Conservation (phyloP, 2,113 vertebrate genomes). For the Urocolius indicus region DNA sequence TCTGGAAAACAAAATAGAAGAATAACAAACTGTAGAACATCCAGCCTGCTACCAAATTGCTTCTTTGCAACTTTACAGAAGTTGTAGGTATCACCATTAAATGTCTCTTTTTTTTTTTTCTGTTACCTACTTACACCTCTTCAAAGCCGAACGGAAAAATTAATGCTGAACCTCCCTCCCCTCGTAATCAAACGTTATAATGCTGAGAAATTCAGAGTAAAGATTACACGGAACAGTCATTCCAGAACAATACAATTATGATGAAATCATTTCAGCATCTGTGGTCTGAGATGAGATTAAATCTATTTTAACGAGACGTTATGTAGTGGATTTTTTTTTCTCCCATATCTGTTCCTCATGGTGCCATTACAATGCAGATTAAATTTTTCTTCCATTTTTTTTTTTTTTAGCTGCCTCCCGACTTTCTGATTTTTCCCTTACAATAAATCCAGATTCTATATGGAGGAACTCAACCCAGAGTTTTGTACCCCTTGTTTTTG, state of each 20-base stretch:
- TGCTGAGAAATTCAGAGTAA: constrained; percentile 16
- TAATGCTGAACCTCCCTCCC: constrained; percentile 37
- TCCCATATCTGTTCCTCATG: constrained; percentile 22
- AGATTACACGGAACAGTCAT: constrained; percentile 36
- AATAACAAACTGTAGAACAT: constrained; percentile 21
- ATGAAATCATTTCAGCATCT: constrained; percentile 67
- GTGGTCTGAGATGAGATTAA: constrained; percentile 62
- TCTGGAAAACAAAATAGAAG: constrained; percentile 44
- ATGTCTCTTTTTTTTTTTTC: neutral
- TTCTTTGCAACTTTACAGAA: constrained; percentile 18
- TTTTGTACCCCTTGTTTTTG: neutral
- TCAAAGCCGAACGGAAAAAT: constrained; percentile 55
- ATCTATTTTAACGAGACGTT: constrained; percentile 50
- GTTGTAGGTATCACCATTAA: constrained; percentile 22
- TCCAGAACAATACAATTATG: constrained; percentile 69
- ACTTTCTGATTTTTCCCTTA: constrained; percentile 14
- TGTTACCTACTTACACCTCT: constrained; percentile 42
- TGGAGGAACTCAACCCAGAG: neutral
- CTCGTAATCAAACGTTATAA: constrained; percentile 57
- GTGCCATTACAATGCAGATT: neutral
- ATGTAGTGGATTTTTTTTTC: constrained; percentile 47
- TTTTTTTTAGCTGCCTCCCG: neutral
- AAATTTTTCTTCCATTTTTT: neutral
- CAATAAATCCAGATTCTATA: neutral
- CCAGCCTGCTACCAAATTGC: constrained; percentile 14